Conservation (phyloP, 2,888 invertebrate species). For the Cryptops parisi region DNA sequence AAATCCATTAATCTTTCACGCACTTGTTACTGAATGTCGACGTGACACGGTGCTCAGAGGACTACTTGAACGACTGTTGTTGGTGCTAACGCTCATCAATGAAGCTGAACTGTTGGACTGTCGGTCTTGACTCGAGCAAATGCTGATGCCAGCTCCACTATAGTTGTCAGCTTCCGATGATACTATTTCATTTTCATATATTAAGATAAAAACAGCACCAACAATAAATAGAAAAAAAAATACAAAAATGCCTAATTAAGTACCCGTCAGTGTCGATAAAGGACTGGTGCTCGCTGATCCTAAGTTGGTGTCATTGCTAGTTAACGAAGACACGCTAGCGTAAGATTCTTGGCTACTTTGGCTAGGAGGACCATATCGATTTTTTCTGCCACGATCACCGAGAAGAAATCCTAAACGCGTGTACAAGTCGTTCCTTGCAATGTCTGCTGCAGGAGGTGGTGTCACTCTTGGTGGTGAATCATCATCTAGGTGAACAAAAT, state of each 20-base stretch:
- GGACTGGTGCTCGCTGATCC: constrained; percentile 69
- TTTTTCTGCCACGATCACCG: constrained; percentile 44
- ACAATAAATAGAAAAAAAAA: constrained; percentile 6
- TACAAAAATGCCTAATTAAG: not conserved
- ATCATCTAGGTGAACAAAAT: constrained; percentile 48
- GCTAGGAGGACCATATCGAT: constrained; percentile 30
- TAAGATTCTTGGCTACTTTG: constrained; percentile 28
- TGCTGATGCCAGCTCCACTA: constrained; percentile 25
- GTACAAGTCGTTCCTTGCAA: constrained; percentile 60
- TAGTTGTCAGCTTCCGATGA: constrained; percentile 55
- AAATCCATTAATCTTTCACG: constrained; percentile 26
- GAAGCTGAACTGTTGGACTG: constrained; percentile 55
- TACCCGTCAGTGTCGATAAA: constrained; percentile 68
- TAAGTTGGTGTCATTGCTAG: constrained; percentile 45
- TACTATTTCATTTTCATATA: constrained; percentile 36
- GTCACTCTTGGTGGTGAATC: constrained; percentile 41
- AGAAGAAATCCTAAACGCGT: constrained; percentile 66
- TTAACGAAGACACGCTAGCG: constrained; percentile 41
- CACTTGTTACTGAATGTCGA: constrained; percentile 64
- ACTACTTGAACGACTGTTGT: constrained; percentile 51
- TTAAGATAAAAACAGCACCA: no score
- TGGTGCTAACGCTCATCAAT: constrained; percentile 48
- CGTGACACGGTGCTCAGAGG: constrained; percentile 46
- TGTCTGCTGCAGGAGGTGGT: constrained; percentile 30
- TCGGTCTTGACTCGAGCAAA: constrained; percentile 27